Evolutionary conservation across 2,113 vertebrate species (phyloP).

Genomic region (Hemiprocne comata): DNA sequence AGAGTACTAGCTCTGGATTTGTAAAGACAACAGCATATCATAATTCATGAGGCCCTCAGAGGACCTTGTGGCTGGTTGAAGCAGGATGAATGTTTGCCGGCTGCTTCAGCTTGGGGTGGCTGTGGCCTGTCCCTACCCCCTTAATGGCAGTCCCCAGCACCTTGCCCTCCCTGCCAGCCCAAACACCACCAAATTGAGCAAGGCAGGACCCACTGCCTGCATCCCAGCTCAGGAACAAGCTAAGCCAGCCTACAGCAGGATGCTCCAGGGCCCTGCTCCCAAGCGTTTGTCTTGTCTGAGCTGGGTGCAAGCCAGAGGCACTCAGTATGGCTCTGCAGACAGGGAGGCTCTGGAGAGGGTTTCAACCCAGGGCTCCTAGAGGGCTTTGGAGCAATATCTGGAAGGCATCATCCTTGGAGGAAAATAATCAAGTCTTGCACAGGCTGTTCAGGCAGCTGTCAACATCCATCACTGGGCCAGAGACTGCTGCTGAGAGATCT

Average conservation of each 20-base stretch:
- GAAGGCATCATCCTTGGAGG: conserved; percentile 17
- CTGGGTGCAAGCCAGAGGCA: neutral
- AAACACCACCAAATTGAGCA: neutral
- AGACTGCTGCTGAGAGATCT: conserved; percentile 13
- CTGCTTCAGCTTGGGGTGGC: neutral
- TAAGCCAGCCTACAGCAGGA: neutral
- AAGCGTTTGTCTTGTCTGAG: neutral
- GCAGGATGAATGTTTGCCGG: neutral
- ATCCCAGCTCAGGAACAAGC: neutral
- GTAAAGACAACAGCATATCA: neutral
- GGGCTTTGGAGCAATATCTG: neutral
- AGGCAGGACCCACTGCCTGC: neutral
- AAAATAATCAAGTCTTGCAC: neutral
- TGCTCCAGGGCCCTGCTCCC: neutral
- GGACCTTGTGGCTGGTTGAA: neutral
- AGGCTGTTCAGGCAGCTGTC: conserved; percentile 49
- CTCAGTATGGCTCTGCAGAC: neutral
- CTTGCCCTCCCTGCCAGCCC: neutral
- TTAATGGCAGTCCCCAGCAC: neutral
- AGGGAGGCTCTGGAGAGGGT: neutral
- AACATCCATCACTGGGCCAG: conserved; percentile 9
- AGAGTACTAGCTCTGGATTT: neutral
- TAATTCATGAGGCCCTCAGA: neutral
- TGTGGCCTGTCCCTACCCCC: neutral
- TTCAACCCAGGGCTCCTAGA: neutral